A percentile compares a stretch with the other conserved stretches of the same genome.
phyloP scores from a whole-genome alignment of 2,888 invertebrate species.

The Cybosia mesomella region DNA sequence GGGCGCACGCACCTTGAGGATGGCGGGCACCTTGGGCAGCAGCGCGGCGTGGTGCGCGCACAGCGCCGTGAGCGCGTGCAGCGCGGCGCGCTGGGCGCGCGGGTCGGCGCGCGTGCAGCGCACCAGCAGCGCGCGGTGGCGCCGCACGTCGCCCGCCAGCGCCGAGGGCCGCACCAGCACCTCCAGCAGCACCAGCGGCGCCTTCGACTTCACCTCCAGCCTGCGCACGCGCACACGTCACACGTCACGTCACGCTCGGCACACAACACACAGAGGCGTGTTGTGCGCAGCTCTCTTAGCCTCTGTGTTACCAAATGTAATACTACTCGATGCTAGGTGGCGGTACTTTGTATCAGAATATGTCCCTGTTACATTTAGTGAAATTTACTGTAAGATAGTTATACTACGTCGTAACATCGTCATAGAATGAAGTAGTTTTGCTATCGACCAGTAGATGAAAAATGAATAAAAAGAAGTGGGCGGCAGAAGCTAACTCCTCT shows the following conservation, averaged over 20 bases:
- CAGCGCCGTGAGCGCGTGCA: constrained; percentile 98
- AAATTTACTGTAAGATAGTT: too few species aligned
- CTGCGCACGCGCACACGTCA: constrained; percentile 73
- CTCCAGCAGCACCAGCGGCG: constrained; percentile 97
- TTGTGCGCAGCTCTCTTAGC: too few species aligned
- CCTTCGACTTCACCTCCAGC: constrained; percentile 97
- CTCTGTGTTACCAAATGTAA: too few species aligned
- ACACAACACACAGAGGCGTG: not conserved
- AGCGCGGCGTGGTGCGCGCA: constrained; percentile 93
- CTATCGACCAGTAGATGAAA: too few species aligned
- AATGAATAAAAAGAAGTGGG: too few species aligned
- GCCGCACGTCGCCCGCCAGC: constrained; percentile 90
- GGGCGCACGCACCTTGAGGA: constrained; percentile 88
- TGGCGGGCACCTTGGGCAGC: constrained; percentile 95
- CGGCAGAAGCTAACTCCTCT: too few species aligned
- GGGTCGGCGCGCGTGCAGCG: constrained; percentile 86
- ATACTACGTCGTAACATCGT: too few species aligned
- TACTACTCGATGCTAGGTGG: too few species aligned
- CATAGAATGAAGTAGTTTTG: too few species aligned
- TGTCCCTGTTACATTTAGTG: too few species aligned
- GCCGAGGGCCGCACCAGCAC: constrained; percentile 91
- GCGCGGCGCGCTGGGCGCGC: constrained; percentile 95
- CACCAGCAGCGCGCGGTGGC: constrained; percentile 90
- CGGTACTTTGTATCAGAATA: too few species aligned
- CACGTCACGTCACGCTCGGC: not conserved